These are phyloP conservation scores for Chionomys nivalis DNA, from an alignment of 2,113 vertebrate species.

Conservation along the genomic window DNA sequence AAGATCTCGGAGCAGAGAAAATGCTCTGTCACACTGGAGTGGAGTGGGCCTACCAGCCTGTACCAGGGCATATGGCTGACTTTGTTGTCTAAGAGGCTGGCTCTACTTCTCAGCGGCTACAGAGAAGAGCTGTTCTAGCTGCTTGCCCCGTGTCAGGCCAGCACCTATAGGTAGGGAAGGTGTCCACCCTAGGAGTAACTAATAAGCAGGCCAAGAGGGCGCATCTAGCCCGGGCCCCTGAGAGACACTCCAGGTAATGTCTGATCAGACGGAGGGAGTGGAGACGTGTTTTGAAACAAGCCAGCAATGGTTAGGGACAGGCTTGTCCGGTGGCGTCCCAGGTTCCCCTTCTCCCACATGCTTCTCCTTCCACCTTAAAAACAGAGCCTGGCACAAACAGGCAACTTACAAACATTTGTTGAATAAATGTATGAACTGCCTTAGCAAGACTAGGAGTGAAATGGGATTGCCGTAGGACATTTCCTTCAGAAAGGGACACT, in stretches of 20 bases:
- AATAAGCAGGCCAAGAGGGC: not conserved
- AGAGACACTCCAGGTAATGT: no score
- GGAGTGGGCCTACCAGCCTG: not conserved
- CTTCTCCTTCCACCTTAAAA: slow-evolving; percentile 19
- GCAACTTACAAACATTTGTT: not conserved
- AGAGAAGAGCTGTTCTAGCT: not conserved
- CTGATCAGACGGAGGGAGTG: not conserved
- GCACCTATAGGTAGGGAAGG: slow-evolving; percentile 48
- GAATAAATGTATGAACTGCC: not conserved
- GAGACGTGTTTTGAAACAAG: not conserved
- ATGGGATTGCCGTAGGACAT: not conserved
- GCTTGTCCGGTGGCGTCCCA: not conserved
- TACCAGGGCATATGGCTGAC: not conserved
- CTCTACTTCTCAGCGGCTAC: not conserved
- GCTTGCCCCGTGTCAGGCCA: slow-evolving; percentile 28
- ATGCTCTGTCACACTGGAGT: not conserved
- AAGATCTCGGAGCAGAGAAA: not conserved
- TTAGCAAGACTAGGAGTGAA: not conserved
- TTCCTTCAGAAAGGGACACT: not conserved
- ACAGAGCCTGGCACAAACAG: not conserved
- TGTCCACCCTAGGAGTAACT: not conserved
- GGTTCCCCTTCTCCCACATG: no score
- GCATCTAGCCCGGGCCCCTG: not conserved
- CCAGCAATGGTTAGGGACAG: not conserved
- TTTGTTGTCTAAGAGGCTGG: not conserved